Percentiles rank a stretch among this genome's conserved stretches.
These are phyloP conservation scores for Catharus ustulatus DNA, from an alignment of 2,797 vertebrate species.

Conservation along the genomic window DNA sequence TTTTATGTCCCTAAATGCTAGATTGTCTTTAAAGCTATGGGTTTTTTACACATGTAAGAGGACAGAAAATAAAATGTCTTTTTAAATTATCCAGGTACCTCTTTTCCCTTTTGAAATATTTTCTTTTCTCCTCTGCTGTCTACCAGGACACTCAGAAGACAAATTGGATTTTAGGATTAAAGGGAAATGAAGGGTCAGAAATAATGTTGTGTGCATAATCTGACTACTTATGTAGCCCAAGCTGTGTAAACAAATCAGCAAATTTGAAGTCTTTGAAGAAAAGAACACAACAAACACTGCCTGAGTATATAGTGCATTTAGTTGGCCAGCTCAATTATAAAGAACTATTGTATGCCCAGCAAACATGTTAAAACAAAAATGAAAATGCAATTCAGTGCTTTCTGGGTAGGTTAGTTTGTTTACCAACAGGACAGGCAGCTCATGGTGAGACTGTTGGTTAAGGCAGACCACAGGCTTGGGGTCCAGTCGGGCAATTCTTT, in stretches of 20 bases:
- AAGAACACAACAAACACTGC: neutral
- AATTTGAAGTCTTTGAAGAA: neutral
- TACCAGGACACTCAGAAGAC: neutral
- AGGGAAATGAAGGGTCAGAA: neutral
- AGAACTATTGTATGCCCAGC: neutral
- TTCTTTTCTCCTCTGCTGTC: neutral
- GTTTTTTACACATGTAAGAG: neutral
- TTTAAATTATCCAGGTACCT: neutral
- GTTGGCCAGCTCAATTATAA: neutral
- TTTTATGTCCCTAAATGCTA: neutral
- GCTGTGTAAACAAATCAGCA: slow-evolving; percentile 13
- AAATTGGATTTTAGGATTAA: slow-evolving; percentile 36
- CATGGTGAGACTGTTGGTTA: neutral
- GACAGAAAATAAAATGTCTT: neutral
- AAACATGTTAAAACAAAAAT: neutral
- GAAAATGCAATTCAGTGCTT: neutral
- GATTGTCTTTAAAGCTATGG: neutral
- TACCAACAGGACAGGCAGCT: fast-evolving
- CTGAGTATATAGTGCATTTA: neutral
- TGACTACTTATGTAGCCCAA: neutral
- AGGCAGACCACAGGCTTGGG: neutral
- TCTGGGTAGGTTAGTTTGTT: neutral
- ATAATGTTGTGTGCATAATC: neutral
- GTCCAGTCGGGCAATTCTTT: neutral
- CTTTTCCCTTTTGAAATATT: neutral